Conservation (phyloP, 2,888 invertebrate species). For the Eilema griseolum region DNA sequence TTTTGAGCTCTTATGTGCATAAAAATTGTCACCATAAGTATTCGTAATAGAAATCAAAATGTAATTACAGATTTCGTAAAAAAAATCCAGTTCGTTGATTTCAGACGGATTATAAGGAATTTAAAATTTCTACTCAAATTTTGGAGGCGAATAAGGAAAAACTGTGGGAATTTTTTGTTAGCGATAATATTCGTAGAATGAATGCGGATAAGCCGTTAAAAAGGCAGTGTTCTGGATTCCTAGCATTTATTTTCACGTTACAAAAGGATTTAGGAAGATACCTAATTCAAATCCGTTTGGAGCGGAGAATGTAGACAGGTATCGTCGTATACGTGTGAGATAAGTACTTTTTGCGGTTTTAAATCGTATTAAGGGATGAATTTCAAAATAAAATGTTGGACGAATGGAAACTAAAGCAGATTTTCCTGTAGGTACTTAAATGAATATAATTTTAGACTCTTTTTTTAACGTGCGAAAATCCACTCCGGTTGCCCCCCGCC, state of each 20-base stretch:
- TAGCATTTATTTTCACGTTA: not conserved
- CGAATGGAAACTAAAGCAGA: not conserved
- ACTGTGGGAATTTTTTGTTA: not conserved
- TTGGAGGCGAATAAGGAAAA: not conserved
- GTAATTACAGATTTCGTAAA: not conserved
- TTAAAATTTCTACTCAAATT: not conserved
- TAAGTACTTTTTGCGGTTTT: not conserved
- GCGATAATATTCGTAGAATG: not conserved
- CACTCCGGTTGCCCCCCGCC: too few species aligned
- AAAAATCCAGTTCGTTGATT: not conserved
- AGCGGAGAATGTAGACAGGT: not conserved
- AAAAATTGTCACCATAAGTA: not conserved
- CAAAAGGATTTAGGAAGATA: not conserved
- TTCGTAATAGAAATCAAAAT: not conserved
- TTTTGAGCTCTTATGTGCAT: too few species aligned
- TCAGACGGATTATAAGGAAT: not conserved
- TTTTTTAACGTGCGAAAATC: too few species aligned
- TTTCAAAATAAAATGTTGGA: not conserved
- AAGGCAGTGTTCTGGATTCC: not conserved
- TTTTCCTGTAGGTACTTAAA: not conserved
- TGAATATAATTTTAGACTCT: not conserved
- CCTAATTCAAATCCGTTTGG: constrained; percentile 1
- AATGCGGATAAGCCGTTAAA: not conserved
- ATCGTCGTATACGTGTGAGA: not conserved
- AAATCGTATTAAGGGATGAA: not conserved